A percentile compares a stretch with the other conserved stretches of the same genome.
Conservation (phyloP, 2,888 invertebrate genomes). For the Hemithea aestivaria region DNA sequence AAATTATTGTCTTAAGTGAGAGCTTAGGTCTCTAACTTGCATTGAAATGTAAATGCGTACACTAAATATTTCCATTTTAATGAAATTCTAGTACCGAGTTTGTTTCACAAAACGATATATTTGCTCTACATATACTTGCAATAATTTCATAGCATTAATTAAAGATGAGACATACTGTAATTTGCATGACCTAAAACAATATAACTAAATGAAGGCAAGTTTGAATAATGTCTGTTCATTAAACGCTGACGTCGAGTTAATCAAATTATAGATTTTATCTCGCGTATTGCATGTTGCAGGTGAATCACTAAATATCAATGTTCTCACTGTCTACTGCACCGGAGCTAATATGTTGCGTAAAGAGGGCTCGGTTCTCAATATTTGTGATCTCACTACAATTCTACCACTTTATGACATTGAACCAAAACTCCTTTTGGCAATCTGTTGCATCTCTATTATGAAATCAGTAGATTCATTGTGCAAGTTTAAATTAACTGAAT, state of each 20-base stretch:
- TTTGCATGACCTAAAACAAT: conserved; percentile 18
- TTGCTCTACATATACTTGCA: no score
- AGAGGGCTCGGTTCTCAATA: conserved; percentile 45
- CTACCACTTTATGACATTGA: conserved; percentile 48
- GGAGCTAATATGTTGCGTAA: conserved; percentile 50
- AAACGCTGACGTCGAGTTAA: conserved; percentile 20
- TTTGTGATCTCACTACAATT: conserved; percentile 50
- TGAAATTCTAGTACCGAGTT: no score
- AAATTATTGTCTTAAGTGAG: conserved; percentile 22
- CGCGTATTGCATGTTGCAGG: conserved; percentile 23
- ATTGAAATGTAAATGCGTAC: conserved; percentile 17
- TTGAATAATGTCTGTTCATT: conserved; percentile 15
- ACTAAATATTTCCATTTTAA: no score
- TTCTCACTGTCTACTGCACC: conserved; percentile 34
- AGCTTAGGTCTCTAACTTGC: conserved; percentile 5
- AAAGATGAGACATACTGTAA: conserved; percentile 4
- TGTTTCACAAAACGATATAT: no score
- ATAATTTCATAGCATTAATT: conserved; percentile 4
- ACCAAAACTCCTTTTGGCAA: conserved; percentile 40
- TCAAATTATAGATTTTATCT: conserved; percentile 28
- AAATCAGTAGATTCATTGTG: conserved; percentile 10
- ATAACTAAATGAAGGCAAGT: conserved; percentile 13
- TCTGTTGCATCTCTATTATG: conserved; percentile 26
- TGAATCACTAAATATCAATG: conserved; percentile 41
- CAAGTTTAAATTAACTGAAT: background rate